Evolutionary conservation across 30 jellyfish, hydroid and myxozoan genomes (phyloP).

Genomic region (Clytia hemisphaerica): DNA sequence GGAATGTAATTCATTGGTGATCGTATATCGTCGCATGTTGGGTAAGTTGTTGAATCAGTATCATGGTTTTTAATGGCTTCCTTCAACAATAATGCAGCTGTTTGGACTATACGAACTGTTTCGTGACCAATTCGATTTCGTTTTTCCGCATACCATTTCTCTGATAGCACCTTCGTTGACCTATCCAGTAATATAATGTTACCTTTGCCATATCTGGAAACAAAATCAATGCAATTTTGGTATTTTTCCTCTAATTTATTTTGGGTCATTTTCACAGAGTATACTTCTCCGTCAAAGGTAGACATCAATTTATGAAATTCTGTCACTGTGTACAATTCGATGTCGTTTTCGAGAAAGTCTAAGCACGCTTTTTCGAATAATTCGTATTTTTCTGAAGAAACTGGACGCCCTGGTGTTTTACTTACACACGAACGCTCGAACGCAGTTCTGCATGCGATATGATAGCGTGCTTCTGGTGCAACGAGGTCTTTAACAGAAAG

Average conservation of each 20-base stretch:
- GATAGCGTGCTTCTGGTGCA: conserved; percentile 1
- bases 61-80: conserved; percentile 3
- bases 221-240: no score
- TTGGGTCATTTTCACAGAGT: background rate
- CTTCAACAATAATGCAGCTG: conserved; percentile 7
- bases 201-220: no score
- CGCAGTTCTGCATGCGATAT: background rate
- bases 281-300: background rate
- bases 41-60: background rate
- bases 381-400: background rate
- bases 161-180: background rate
- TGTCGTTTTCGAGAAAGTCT: background rate
- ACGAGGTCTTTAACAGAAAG: background rate
- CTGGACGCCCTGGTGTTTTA: background rate
- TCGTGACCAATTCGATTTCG: background rate
- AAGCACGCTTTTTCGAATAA: background rate
- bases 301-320: background rate
- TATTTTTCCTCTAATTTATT: background rate
- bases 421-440: background rate
- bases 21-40: background rate
- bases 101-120: background rate
- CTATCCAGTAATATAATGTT: no score
- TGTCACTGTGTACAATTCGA: background rate
- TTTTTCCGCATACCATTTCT: background rate
- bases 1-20: background rate